These are phyloP conservation scores for Rotaria socialis DNA, from an alignment of 2,888 invertebrate genomes.

Conservation along the genomic window DNA sequence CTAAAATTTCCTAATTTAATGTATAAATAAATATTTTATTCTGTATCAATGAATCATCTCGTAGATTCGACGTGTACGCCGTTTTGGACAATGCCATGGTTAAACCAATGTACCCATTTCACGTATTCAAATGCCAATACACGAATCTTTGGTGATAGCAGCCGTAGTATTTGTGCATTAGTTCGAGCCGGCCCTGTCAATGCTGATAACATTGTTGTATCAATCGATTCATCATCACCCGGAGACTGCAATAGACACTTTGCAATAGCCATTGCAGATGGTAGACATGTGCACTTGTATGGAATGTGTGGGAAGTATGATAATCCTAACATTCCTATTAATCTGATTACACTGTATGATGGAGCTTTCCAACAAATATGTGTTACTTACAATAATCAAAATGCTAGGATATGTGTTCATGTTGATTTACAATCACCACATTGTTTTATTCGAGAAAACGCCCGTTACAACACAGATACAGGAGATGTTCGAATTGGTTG, in stretches of 20 bases:
- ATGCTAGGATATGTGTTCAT: not conserved
- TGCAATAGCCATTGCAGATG: not conserved
- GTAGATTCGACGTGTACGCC: no score
- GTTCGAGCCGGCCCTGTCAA: not conserved
- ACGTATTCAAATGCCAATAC: conserved; percentile 1
- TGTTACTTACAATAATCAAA: not conserved
- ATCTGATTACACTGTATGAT: not conserved
- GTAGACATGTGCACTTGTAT: not conserved
- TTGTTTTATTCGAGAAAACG: not conserved
- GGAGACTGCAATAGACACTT: not conserved
- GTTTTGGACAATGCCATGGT: no score
- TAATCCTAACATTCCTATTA: not conserved
- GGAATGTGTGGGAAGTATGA: not conserved
- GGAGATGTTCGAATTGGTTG: not conserved
- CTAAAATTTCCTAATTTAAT: no score
- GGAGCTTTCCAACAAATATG: not conserved
- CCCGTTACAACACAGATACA: not conserved
- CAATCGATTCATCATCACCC: not conserved
- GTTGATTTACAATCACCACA: not conserved
- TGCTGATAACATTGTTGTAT: not conserved
- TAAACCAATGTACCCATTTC: no score
- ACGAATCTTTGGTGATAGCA: not conserved
- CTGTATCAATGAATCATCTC: no score
- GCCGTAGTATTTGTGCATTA: not conserved
- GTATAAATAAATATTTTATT: no score